A percentile compares a stretch with the other conserved stretches of the same genome.
Conservation (phyloP, 2,888 invertebrate species). For the Drosophila neotestacea region DNA sequence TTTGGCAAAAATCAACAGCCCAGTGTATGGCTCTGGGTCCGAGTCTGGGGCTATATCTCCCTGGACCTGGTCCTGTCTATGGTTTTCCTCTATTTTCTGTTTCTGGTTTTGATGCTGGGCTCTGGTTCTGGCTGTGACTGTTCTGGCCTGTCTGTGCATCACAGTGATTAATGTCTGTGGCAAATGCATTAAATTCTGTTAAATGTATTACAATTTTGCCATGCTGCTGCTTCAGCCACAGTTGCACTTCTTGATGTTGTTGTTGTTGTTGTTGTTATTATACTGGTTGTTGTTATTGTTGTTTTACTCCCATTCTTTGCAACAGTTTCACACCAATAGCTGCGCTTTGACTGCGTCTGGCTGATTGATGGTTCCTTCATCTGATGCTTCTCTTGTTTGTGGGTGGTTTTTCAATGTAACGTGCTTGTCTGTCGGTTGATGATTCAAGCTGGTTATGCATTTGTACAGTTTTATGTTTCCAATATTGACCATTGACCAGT, state of each 20-base stretch:
- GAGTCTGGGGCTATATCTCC: conserved; percentile 8
- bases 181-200: conserved; percentile 85
- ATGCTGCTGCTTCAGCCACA: conserved; percentile 57
- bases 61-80: conserved; percentile 4
- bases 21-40: conserved; percentile 24
- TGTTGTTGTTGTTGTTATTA: conserved; percentile 14
- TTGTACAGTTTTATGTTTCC: conserved; percentile 63
- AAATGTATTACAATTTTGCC: conserved; percentile 85
- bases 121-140: conserved; percentile 52
- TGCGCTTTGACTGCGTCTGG: conserved; percentile 65
- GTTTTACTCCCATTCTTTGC: conserved; percentile 26
- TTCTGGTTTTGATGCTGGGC: conserved; percentile 21
- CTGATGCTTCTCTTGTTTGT: conserved; percentile 51
- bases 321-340: conserved; percentile 73
- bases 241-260: conserved; percentile 21
- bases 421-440: conserved; percentile 48
- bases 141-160: conserved; percentile 77
- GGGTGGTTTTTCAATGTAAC: conserved; percentile 25
- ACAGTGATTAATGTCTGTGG: conserved; percentile 85
- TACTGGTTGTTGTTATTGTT: conserved; percentile 5
- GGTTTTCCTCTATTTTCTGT: background rate
- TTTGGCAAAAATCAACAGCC: conserved; percentile 74
- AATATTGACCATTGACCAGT: conserved; percentile 36
- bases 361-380: conserved; percentile 73
- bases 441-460: conserved; percentile 65